These are phyloP conservation scores for Drosophila yooni DNA, from an alignment of 2,888 invertebrate genomes.

Conservation along the genomic window DNA sequence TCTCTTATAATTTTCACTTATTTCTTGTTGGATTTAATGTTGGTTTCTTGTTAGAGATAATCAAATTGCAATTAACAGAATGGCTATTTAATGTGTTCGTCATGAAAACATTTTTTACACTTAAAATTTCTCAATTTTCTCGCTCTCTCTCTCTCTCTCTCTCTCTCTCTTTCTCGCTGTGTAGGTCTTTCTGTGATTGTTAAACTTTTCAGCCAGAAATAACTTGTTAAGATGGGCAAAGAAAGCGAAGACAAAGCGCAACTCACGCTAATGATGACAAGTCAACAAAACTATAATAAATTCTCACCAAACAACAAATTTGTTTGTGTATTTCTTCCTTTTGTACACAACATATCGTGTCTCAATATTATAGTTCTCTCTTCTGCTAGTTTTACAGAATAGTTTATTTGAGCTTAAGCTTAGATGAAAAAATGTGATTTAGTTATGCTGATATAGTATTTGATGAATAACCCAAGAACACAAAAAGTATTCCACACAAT, in stretches of 20 bases:
- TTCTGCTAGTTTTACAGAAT: too few relatives aligned
- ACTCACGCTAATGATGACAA: conserved; percentile 55
- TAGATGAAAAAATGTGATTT: neutral
- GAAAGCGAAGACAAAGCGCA: conserved; percentile 36
- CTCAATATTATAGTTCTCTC: too few relatives aligned
- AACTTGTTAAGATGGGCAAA: conserved; percentile 25
- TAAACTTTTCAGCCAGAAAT: conserved; percentile 45
- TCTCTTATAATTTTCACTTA: neutral
- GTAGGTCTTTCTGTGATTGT: conserved; percentile 2
- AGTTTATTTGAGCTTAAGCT: neutral
- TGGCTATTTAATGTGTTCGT: conserved; percentile 10
- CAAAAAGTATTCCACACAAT: neutral
- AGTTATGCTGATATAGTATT: neutral
- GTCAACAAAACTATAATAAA: conserved; percentile 8
- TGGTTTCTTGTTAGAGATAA: neutral
- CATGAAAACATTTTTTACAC: conserved; percentile 17
- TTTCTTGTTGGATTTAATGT: neutral
- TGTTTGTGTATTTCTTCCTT: neutral
- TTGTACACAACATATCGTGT: neutral
- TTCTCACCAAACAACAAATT: conserved; percentile 9
- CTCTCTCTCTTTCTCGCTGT: neutral
- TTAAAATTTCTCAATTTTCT: neutral
- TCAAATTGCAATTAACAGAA: conserved; percentile 17
- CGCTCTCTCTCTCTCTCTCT: neutral
- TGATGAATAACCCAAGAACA: neutral